phyloP scores from a whole-genome alignment of 1,140 invertebrate genomes.

The Panulirus ornatus region DNA sequence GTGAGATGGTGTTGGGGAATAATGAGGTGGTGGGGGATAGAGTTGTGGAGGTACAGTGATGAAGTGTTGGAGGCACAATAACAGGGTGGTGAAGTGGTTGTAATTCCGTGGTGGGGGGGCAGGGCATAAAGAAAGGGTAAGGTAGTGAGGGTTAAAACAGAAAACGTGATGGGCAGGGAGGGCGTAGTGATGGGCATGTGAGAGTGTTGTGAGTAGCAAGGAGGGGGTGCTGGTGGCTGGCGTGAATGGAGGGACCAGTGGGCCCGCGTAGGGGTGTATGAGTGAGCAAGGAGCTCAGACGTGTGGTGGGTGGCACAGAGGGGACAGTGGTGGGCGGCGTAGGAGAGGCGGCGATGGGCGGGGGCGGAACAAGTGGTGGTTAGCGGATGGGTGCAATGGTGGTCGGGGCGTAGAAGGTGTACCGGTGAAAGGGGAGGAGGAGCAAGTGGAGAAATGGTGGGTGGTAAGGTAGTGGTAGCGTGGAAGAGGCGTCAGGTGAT shows the following conservation, averaged over 20 bases:
- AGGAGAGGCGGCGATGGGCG: neutral
- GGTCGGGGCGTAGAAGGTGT: neutral
- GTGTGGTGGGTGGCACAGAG: neutral
- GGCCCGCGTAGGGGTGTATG: too few species aligned
- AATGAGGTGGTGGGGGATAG: neutral
- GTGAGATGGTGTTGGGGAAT: neutral
- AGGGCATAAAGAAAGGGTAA: too few species aligned
- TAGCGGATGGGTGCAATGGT: neutral
- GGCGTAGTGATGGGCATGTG: neutral
- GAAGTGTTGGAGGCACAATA: too few species aligned
- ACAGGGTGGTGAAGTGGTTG: too few species aligned
- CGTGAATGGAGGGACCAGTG: too few species aligned
- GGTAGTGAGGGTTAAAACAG: too few species aligned
- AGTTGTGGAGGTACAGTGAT: neutral
- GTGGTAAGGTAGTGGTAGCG: neutral
- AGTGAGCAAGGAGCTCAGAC: neutral
- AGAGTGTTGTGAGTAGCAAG: neutral
- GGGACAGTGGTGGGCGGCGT: neutral
- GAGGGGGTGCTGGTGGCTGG: neutral
- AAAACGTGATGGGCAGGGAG: too few species aligned
- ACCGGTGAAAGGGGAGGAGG: neutral
- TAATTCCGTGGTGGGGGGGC: too few species aligned
- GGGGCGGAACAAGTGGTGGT: neutral
- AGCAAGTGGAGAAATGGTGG: neutral
- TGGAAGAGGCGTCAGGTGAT: neutral